Evolutionary conservation across 1,140 invertebrate species (phyloP).

Genomic region (Lepidostoma basale): DNA sequence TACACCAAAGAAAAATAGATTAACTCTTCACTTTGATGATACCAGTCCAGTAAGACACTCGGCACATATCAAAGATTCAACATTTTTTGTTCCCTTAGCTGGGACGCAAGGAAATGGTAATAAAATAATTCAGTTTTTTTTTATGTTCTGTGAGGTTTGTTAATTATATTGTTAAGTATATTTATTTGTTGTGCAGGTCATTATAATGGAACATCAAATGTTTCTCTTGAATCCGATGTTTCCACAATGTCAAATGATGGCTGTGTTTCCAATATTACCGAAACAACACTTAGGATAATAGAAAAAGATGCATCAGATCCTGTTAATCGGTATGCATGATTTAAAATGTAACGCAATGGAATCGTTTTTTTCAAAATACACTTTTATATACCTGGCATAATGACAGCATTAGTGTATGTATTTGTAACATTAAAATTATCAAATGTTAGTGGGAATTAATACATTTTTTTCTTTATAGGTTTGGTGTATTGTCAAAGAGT

Average conservation of each 20-base stretch:
- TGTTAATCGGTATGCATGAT: conserved; percentile 54
- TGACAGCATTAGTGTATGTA: too few species aligned
- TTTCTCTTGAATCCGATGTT: conserved; percentile 68
- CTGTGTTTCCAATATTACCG: conserved; percentile 44
- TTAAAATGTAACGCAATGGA: neutral
- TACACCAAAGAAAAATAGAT: conserved; percentile 57
- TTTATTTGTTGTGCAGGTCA: conserved; percentile 9
- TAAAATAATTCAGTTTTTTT: neutral
- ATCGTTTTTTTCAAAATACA: neutral
- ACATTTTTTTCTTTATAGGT: conserved; percentile 49
- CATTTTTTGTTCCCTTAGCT: conserved; percentile 39
- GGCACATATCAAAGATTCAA: conserved; percentile 64
- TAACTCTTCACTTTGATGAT: conserved; percentile 63
- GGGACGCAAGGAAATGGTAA: conserved; percentile 40
- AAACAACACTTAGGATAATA: conserved; percentile 50
- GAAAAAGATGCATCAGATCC: conserved; percentile 59
- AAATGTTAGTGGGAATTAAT: too few species aligned
- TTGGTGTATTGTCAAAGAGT: conserved; percentile 59
- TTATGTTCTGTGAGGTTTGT: neutral
- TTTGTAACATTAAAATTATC: too few species aligned
- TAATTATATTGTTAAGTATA: neutral
- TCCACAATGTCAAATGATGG: conserved; percentile 61
- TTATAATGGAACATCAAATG: conserved; percentile 60
- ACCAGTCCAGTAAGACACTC: conserved; percentile 63
- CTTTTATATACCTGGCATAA: too few species aligned